Conservation (phyloP, 92 coral and sea anemone species). For the Epizoanthus rinbou region DNA sequence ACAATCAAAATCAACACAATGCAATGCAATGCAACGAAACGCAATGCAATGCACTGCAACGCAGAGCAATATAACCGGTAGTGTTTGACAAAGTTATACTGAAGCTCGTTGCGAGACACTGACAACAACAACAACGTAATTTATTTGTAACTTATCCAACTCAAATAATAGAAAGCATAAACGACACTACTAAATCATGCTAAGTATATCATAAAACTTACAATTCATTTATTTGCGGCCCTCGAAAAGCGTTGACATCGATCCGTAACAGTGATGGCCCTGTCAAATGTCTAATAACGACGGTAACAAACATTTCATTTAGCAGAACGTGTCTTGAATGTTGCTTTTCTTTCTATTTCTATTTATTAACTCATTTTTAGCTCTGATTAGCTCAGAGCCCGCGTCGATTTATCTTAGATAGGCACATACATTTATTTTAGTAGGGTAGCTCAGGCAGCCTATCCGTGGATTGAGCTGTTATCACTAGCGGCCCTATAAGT, state of each 20-base stretch:
- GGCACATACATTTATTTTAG: too few relatives aligned
- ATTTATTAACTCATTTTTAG: too few relatives aligned
- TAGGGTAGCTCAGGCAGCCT: too few relatives aligned
- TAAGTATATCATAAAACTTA: background rate
- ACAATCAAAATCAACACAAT: background rate
- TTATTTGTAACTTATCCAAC: background rate
- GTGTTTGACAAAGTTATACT: background rate
- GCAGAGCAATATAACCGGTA: background rate
- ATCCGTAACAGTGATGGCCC: conserved; percentile 9
- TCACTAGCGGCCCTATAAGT: too few relatives aligned
- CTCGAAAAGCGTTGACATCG: conserved; percentile 26
- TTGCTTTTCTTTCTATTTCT: too few relatives aligned
- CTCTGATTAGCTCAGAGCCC: too few relatives aligned
- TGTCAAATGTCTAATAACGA: conserved; percentile 23
- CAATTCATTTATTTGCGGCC: conserved; percentile 25
- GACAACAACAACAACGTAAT: too few relatives aligned
- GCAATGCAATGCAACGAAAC: background rate
- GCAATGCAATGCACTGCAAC: background rate
- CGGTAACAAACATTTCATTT: background rate
- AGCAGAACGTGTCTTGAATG: background rate
- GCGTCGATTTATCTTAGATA: too few relatives aligned
- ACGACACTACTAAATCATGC: too few relatives aligned
- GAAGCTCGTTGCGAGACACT: background rate
- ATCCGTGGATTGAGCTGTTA: too few relatives aligned
- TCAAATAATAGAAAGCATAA: background rate